Evolutionary conservation across 2,888 invertebrate species (phyloP), one percentile per base, ranked within the genome.

Genomic region (Galerucella nymphaeae): DNA sequence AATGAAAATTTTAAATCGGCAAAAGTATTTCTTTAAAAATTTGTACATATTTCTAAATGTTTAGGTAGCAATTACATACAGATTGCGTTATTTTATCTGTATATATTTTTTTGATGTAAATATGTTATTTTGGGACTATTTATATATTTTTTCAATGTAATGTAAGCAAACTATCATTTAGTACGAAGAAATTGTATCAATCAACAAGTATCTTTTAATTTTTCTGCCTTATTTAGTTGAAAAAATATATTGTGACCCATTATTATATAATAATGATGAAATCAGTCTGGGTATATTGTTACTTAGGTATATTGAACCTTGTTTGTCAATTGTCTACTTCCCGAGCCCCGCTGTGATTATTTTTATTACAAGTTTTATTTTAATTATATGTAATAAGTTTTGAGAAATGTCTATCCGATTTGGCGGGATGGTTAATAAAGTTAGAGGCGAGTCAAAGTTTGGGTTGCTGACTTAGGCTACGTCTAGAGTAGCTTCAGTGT

Each of bases 1-100:
- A 42, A 3, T 42, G 8, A 30, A 30, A 30, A 30, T 8, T 30
- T 30, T 30, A 30, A 30, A 30, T 30, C 5, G 0, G 30, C 61
- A 64, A 41, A 55, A 70, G 38, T 65, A 62, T 65, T 42, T 69
- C 58, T 74, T 58, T n/a, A 58, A 58, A 1, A 1, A 13, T 58
- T 38, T 20, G 23, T 58, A 38, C 4, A 64, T n/a, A 64, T 45
- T 42, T 64, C 45, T 16, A 20, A 64, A 50, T 16, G 16, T 4
- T 50, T 50, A 50, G 14, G n/a, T n/a, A 50, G 50, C 50, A 50
- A 50, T n/a, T 50, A 50, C 16, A 50, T 50, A 50, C 50, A 50
- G 50, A 50, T 3, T 50, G 50, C 2, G 50, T 50, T 45, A 55
- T 66, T 41, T 61, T n/a, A 59, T 55, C 55, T 57, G 42, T 69